Evolutionary conservation across 2,888 invertebrate genomes (phyloP), one percentile per base, ranked within the genome.

Genomic region (Brenthis ino): DNA sequence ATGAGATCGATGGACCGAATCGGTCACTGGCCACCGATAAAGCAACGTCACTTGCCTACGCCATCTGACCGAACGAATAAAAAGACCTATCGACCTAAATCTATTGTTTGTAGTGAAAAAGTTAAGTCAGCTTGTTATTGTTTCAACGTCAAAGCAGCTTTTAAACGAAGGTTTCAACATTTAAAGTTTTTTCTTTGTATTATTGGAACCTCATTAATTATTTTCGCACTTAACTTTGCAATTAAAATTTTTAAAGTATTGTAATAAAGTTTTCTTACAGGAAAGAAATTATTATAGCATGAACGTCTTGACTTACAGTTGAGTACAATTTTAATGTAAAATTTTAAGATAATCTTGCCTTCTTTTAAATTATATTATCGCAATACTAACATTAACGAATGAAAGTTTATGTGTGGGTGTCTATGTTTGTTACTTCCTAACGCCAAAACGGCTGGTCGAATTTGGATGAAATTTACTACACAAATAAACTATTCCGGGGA

Each of bases 1-100:
- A 75, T 66, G 69, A 67, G 74, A 75, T 74, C 74, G 76, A 76
- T 78, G 72, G 74, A 69, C 69, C 74, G 75, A 72, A 75, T 76
- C 76, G 76, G 69, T 71, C 76, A 72, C 74, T 73, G 74, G 67
- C 72, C 72, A 73, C 71, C 58, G 73, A 69, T 71, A 72, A 72
- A 72, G 72, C 69, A 72, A 70, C 73, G 72, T 74, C 75, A 71
- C 75, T 74, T 74, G 75, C 74, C 75, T 70, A 68, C 70, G 74
- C 72, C 71, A 70, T 75, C 73, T 74, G 71, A 71, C 72, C 67
- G 69, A 66, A 71, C 67, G 67, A 70, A 72, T 72, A 72, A 72
- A 75, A 72, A 65, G 69, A 74, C 67, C 65, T 72, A 73, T 70
- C 70, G 68, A 72, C 73, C 69, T 67, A 53, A 68, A 72, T 67